Base-by-base conservation (phyloP, 2,113 vertebrate genomes). In the Gasterosteus nipponicus region DNA sequence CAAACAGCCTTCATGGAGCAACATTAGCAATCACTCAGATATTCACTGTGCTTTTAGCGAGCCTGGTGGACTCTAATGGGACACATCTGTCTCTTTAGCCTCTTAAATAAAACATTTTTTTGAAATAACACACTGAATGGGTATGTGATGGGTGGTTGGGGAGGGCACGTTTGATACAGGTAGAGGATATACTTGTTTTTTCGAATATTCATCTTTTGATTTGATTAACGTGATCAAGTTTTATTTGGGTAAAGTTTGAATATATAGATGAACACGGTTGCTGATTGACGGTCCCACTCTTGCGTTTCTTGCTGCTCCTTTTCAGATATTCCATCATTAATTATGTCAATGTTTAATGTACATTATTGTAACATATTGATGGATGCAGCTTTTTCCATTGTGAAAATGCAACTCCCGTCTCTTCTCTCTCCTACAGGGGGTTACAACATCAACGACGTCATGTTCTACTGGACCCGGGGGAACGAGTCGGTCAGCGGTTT, bases 391-490 rank as follows among this genome's bases (percentile, higher is more conserved):
- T 58, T 41, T 49, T 62, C 11, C 64, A 26, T 63, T 10, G 42
- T 69, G 10, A 54, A 16, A 58, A 38, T 51, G n/a, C 57, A 1
- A 38, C 61, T 33, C 66, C 31, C 10, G 33, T 16, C 6, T 68
- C 2, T 69, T 39, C 80, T 35, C 64, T 38, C 31, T 69, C n/a
- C 44, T 41, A 0, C 84, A 97, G 96, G 96, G 96, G 95, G 96
- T 77, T 97, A 97, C 87, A 97, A 97, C 81, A 92, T 96, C 80
- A 96, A 97, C 61, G 96, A 97, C 85, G 95, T 97, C 44, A 95
- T 92, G 88, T 97, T 97, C 86, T 95, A 96, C 91, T 97, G 96
- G 96, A 97, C 96, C 31, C 92, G 96, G 89, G 96, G 96, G 75
- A 97, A 97, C 62, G 95, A 96, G 85, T 97, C 96, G 0, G 96